These are phyloP conservation scores for Perizoma affinitatum DNA, from an alignment of 2,888 invertebrate genomes.

Conservation along the genomic window DNA sequence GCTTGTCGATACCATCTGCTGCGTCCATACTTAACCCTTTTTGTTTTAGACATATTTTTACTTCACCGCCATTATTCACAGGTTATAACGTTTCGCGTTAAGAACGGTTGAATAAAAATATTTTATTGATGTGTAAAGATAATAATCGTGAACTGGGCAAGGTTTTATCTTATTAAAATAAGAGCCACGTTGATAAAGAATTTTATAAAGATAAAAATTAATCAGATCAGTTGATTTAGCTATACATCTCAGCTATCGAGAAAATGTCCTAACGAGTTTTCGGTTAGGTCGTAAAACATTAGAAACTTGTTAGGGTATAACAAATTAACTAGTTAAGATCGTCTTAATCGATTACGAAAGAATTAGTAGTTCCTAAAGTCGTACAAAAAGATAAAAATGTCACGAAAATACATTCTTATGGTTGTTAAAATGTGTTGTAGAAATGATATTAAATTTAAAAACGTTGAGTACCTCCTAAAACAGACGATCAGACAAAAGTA, in stretches of 20 bases:
- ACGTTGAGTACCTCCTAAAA: slow-evolving; percentile 16
- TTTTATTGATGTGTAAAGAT: slow-evolving; percentile 78
- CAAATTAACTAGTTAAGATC: slow-evolving; percentile 52
- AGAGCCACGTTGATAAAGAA: slow-evolving; percentile 43
- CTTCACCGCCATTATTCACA: slow-evolving; percentile 80
- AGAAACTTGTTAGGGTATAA: slow-evolving; percentile 47
- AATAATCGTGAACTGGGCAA: slow-evolving; percentile 66
- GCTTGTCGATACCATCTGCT: slow-evolving; percentile 81
- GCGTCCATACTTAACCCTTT: slow-evolving; percentile 78
- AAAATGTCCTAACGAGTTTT: slow-evolving; percentile 49
- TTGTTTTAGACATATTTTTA: slow-evolving; percentile 75
- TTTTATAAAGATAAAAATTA: slow-evolving; percentile 48
- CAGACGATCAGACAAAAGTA: slow-evolving; percentile 3
- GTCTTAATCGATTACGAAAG: slow-evolving; percentile 51
- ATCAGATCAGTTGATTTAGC: slow-evolving; percentile 58
- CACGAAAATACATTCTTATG: slow-evolving; percentile 30
- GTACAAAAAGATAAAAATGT: slow-evolving; percentile 37
- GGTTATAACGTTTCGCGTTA: slow-evolving; percentile 77
- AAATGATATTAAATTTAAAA: slow-evolving; percentile 25
- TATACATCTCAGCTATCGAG: slow-evolving; percentile 51
- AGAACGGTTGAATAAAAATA: slow-evolving; percentile 67
- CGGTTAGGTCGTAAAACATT: slow-evolving; percentile 47
- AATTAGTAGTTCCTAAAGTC: slow-evolving; percentile 38
- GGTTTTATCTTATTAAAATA: slow-evolving; percentile 67
- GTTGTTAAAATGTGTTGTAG: slow-evolving; percentile 26